A percentile compares a stretch with the other conserved stretches of the same genome.
These are phyloP conservation scores for Cabera pusaria DNA, from an alignment of 2,888 invertebrate species.

Conservation along the genomic window DNA sequence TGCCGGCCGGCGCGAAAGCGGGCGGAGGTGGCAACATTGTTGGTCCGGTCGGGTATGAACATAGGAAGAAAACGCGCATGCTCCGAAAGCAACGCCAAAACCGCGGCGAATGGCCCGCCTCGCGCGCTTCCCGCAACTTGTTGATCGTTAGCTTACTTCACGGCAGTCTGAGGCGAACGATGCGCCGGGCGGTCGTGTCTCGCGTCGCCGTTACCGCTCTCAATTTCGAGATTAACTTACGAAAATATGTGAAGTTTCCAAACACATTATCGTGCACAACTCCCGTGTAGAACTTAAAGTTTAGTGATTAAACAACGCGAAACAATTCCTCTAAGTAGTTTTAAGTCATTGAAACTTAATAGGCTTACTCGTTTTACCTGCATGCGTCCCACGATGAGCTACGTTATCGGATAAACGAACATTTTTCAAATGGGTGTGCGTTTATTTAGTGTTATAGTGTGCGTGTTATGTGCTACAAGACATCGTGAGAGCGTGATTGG, in stretches of 20 bases:
- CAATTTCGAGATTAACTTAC: constrained; percentile 78
- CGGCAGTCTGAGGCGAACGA: constrained; percentile 71
- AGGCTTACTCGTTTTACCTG: constrained; percentile 80
- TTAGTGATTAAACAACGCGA: constrained; percentile 60
- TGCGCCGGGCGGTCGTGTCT: constrained; percentile 71
- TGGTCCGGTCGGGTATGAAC: constrained; percentile 60
- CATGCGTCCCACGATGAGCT: constrained; percentile 78
- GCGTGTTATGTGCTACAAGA: constrained; percentile 73
- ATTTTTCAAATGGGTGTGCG: constrained; percentile 82
- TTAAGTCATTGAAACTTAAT: constrained; percentile 76
- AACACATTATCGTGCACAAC: constrained; percentile 61
- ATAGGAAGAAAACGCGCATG: constrained; percentile 72
- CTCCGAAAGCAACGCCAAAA: constrained; percentile 59
- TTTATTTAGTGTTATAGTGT: constrained; percentile 77
- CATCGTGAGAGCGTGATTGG: constrained; percentile 63
- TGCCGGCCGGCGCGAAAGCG: constrained; percentile 42
- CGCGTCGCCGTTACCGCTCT: constrained; percentile 57
- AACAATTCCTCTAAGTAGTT: constrained; percentile 64
- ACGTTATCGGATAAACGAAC: constrained; percentile 79
- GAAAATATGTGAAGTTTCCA: constrained; percentile 79
- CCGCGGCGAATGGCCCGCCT: constrained; percentile 41
- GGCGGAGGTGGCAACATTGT: constrained; percentile 55
- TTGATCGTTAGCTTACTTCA: constrained; percentile 81
- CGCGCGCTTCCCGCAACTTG: constrained; percentile 71
- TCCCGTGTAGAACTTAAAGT: constrained; percentile 51